A percentile compares a stretch with the other conserved stretches of the same genome.
These are phyloP conservation scores for Pelvicachromis taeniatus DNA, from an alignment of 2,113 vertebrate genomes.

Conservation along the genomic window DNA sequence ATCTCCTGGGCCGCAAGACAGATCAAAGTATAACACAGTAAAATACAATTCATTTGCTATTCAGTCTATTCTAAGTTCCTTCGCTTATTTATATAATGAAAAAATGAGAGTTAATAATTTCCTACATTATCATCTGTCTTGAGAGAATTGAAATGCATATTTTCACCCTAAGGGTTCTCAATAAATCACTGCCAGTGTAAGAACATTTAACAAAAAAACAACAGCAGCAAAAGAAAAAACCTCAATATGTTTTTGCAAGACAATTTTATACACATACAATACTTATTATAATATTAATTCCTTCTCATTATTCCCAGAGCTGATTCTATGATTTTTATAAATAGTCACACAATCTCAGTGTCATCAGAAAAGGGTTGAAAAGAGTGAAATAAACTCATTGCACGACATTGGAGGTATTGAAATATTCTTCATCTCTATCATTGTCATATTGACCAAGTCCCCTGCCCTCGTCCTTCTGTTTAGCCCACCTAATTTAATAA, in stretches of 20 bases:
- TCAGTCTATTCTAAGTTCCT: neutral
- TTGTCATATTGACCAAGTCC: constrained; percentile 22
- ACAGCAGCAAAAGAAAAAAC: neutral
- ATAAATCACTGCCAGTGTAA: neutral
- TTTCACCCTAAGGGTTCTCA: neutral
- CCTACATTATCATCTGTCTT: neutral
- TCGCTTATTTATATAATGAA: neutral
- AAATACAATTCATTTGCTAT: neutral
- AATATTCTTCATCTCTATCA: constrained; percentile 2
- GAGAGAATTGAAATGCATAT: neutral
- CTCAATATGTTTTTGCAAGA: neutral
- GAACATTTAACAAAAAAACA: neutral
- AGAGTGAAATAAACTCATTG: neutral
- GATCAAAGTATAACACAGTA: neutral
- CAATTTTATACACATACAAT: neutral
- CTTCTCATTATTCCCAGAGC: neutral
- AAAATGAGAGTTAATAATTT: neutral
- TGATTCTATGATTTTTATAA: neutral
- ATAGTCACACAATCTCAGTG: neutral
- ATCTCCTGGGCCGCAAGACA: neutral
- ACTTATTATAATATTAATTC: neutral
- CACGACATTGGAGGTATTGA: neutral
- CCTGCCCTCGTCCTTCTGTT: neutral
- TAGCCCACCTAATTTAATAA: constrained; percentile 35
- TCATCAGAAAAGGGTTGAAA: neutral